A percentile compares a stretch with the other conserved stretches of the same genome.
These are phyloP conservation scores for Eristalis intricaria DNA, from an alignment of 2,888 invertebrate species.

Conservation along the genomic window DNA sequence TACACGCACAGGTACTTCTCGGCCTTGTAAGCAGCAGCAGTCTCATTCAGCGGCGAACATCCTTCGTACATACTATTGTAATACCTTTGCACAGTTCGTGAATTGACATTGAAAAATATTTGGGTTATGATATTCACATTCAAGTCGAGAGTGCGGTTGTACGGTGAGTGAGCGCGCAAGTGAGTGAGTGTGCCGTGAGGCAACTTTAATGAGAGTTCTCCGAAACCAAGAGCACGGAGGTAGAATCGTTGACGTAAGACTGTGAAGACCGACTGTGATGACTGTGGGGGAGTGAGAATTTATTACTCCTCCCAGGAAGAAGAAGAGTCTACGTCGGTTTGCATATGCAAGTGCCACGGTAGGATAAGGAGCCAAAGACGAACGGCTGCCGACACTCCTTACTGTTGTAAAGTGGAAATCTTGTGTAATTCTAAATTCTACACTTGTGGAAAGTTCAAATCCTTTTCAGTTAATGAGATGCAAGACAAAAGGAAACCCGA, in stretches of 20 bases:
- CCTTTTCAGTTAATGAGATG: slow-evolving; percentile 71
- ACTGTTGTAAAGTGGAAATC: slow-evolving; percentile 54
- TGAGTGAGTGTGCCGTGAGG: slow-evolving; percentile 39
- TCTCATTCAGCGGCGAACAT: slow-evolving; percentile 12
- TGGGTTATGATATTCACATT: slow-evolving; percentile 69
- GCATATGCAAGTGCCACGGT: slow-evolving; percentile 42
- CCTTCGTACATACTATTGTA: slow-evolving; percentile 14
- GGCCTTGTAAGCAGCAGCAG: not conserved
- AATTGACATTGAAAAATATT: slow-evolving; percentile 70
- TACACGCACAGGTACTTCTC: not conserved
- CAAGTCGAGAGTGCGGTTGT: slow-evolving; percentile 36
- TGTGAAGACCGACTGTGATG: not conserved
- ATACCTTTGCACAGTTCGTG: slow-evolving; percentile 22
- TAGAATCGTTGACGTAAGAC: not conserved
- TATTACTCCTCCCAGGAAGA: slow-evolving; percentile 33
- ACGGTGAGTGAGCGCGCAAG: slow-evolving; percentile 6
- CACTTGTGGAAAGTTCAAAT: slow-evolving; percentile 69
- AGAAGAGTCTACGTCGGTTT: slow-evolving; percentile 23
- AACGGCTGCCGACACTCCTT: slow-evolving; percentile 27
- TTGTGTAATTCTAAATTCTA: slow-evolving; percentile 69
- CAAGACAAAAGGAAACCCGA: slow-evolving; percentile 67
- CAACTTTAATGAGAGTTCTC: slow-evolving; percentile 44
- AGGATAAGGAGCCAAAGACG: slow-evolving; percentile 26
- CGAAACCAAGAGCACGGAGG: not conserved
- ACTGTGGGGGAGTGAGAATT: slow-evolving; percentile 32